Evolutionary conservation across 2,113 vertebrate species (phyloP).

Genomic region (Prietella phreatophila): DNA sequence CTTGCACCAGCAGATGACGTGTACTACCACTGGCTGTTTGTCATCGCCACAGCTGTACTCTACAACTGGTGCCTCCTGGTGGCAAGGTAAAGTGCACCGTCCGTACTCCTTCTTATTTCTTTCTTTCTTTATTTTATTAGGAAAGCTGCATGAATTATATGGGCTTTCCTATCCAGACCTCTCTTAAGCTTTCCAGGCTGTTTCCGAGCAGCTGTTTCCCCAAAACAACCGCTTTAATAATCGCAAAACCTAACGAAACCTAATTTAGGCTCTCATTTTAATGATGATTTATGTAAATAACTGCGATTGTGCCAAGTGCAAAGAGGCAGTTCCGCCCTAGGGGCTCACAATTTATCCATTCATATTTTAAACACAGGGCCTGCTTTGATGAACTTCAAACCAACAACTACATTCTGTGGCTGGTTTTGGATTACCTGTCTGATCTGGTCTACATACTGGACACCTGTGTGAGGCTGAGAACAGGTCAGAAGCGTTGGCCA

Average conservation of each 20-base stretch:
- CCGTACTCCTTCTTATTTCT: background rate
- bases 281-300: slow-evolving; percentile 52
- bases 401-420: slow-evolving; percentile 78
- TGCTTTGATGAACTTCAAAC: slow-evolving; percentile 91
- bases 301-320: slow-evolving; percentile 3
- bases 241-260: slow-evolving; percentile 12
- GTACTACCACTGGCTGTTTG: slow-evolving; percentile 88
- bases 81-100: slow-evolving; percentile 77
- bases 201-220: slow-evolving; percentile 15
- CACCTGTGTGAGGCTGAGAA: slow-evolving; percentile 80
- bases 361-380: slow-evolving; percentile 72
- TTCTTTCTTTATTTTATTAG: background rate
- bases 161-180: background rate
- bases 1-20: slow-evolving; percentile 83
- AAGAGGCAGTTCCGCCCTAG: background rate
- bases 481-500: slow-evolving; percentile 74
- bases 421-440: slow-evolving; percentile 87
- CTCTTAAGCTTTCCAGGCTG: background rate
- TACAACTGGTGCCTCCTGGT: slow-evolving; percentile 92
- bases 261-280: slow-evolving; percentile 38
- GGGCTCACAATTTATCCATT: slow-evolving; percentile 31
- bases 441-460: slow-evolving; percentile 85
- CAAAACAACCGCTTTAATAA: slow-evolving; percentile 3
- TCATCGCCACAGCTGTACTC: slow-evolving; percentile 83
- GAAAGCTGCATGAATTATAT: background rate